Evolutionary conservation across 2,888 invertebrate species (phyloP).

Genomic region (Disparrhopalites patrizii): DNA sequence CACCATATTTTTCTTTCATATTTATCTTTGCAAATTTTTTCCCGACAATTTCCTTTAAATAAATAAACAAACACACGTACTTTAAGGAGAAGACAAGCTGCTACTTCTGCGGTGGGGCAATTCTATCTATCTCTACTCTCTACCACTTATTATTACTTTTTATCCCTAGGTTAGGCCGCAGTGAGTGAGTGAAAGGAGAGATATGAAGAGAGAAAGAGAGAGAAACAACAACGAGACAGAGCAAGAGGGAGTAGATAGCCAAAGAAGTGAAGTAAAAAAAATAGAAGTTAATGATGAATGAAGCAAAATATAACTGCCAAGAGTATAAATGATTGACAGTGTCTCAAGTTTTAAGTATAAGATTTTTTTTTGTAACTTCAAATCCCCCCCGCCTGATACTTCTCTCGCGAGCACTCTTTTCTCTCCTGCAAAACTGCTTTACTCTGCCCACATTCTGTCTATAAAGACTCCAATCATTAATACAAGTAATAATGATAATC

Average conservation of each 20-base stretch:
- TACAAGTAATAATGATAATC: no score
- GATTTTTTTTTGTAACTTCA: not conserved
- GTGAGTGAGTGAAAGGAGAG: not conserved
- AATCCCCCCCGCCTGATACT: no score
- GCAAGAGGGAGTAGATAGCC: not conserved
- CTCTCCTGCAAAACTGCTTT: no score
- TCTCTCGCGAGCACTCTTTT: no score
- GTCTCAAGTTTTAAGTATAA: not conserved
- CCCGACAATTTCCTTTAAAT: not conserved
- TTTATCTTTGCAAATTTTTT: not conserved
- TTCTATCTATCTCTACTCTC: not conserved
- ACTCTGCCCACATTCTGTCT: no score
- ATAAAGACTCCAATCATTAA: no score
- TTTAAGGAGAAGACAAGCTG: not conserved
- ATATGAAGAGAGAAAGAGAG: not conserved
- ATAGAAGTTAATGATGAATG: no score
- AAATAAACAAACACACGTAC: not conserved
- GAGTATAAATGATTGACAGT: not conserved
- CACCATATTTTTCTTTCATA: no score
- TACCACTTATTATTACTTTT: not conserved
- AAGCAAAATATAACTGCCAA: not conserved
- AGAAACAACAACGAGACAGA: no score
- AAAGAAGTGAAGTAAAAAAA: constrained; percentile 2
- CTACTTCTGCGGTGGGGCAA: not conserved
- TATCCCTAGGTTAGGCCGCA: not conserved